Evolutionary conservation across 2,888 invertebrate species (phyloP).

Genomic region (Synergus laeviventris): DNA sequence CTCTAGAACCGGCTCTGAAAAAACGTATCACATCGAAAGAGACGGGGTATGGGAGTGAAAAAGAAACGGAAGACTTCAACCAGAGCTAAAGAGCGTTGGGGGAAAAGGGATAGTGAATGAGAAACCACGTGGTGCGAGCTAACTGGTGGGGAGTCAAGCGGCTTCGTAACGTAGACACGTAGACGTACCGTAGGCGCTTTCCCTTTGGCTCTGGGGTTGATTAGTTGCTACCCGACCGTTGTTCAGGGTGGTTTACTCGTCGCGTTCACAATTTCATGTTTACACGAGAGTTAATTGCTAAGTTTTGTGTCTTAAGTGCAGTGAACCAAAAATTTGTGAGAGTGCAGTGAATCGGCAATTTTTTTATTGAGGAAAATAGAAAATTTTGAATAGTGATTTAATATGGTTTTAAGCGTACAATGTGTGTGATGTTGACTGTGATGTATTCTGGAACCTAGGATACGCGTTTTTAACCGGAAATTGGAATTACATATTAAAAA

Average conservation of each 20-base stretch:
- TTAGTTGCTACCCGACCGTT: constrained; percentile 40
- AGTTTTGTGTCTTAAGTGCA: constrained; percentile 4
- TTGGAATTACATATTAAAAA: not conserved
- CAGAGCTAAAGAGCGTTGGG: not conserved
- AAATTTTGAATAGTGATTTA: not conserved
- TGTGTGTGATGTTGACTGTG: constrained; percentile 15
- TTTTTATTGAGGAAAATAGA: not conserved
- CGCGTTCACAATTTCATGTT: constrained; percentile 14
- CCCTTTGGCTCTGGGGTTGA: constrained; percentile 37
- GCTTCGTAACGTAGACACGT: too few relatives aligned
- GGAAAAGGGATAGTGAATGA: constrained; percentile 35
- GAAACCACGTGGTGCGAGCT: constrained; percentile 35
- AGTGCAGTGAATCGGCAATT: not conserved
- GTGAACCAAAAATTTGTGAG: not conserved
- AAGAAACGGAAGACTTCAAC: not conserved
- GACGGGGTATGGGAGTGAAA: not conserved
- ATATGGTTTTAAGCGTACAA: constrained; percentile 1
- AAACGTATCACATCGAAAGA: not conserved
- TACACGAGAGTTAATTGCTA: constrained; percentile 17
- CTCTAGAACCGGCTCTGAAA: not conserved
- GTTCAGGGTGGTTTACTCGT: not conserved
- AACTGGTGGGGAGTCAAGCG: constrained; percentile 29
- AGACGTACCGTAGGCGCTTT: not conserved
- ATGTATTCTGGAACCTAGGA: not conserved
- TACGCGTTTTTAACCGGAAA: constrained; percentile 10